phyloP scores from a whole-genome alignment of 1,140 invertebrate genomes.

The Macrobrachium nipponense region DNA sequence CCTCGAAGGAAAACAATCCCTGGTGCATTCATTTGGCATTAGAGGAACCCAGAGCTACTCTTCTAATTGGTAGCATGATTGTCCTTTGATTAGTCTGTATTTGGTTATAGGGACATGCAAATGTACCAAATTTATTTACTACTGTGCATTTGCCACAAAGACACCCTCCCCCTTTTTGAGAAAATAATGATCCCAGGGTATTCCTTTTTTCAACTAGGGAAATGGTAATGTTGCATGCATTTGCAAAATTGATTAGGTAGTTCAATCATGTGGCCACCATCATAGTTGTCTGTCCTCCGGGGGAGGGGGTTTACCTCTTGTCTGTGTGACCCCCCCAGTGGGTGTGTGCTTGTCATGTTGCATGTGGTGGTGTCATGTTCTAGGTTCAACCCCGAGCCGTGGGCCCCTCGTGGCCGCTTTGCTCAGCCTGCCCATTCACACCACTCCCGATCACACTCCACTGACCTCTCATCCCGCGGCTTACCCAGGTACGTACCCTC shows the following conservation, averaged over 20 bases:
- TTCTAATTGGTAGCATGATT: too few species aligned
- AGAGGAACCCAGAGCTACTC: not conserved
- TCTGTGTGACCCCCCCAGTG: slow-evolving; percentile 9
- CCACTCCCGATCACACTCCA: slow-evolving; percentile 64
- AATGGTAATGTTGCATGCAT: slow-evolving; percentile 6
- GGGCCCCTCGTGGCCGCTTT: slow-evolving; percentile 64
- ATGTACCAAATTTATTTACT: too few species aligned
- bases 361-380: slow-evolving; percentile 61
- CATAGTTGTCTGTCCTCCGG: slow-evolving; percentile 31
- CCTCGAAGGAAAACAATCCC: not conserved
- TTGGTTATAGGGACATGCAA: too few species aligned
- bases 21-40: not conserved
- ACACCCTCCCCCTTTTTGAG: too few species aligned
- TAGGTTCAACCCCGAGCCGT: slow-evolving; percentile 65
- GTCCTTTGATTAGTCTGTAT: too few species aligned
- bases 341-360: slow-evolving; percentile 55
- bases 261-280: slow-evolving; percentile 26
- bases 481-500: slow-evolving; percentile 56
- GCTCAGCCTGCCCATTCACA: slow-evolving; percentile 63
- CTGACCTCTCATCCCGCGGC: slow-evolving; percentile 59
- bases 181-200: too few species aligned
- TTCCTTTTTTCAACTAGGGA: slow-evolving; percentile 15
- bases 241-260: not conserved
- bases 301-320: slow-evolving; percentile 18
- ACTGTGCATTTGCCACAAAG: too few species aligned